A percentile compares a stretch with the other conserved stretches of the same genome.
Evolutionary conservation across 2,113 vertebrate species (phyloP).

Genomic region (Scytalopus superciliaris): DNA sequence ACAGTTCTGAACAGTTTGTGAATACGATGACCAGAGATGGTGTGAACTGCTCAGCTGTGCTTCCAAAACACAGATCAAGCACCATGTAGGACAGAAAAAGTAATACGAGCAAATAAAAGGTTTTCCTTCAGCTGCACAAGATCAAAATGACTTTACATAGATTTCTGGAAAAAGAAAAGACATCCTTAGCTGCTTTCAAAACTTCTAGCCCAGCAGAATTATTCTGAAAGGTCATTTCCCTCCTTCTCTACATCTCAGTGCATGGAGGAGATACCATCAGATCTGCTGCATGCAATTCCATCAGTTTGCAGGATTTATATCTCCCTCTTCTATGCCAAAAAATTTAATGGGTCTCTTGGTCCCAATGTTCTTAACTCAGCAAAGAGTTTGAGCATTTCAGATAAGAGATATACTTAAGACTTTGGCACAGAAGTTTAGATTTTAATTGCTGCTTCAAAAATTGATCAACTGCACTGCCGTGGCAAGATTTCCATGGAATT

Average conservation of each 20-base stretch:
- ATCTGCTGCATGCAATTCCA: neutral
- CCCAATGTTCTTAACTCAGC: slow-evolving; percentile 55
- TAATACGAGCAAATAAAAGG: neutral
- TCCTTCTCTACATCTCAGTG: neutral
- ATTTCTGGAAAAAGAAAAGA: neutral
- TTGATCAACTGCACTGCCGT: neutral
- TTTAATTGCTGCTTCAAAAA: slow-evolving; percentile 42
- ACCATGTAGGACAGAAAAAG: neutral
- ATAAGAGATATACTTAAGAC: slow-evolving; percentile 29
- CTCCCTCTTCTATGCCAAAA: neutral
- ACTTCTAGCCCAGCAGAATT: neutral
- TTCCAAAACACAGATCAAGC: neutral
- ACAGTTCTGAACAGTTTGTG: neutral
- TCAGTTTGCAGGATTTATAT: slow-evolving; percentile 14
- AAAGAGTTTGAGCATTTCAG: slow-evolving; percentile 12
- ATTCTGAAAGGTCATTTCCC: neutral
- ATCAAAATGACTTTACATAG: neutral
- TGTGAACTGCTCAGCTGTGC: neutral
- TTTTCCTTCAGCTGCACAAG: neutral
- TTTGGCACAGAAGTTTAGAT: slow-evolving; percentile 33
- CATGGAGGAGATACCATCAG: neutral
- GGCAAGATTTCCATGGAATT: neutral
- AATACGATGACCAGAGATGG: neutral
- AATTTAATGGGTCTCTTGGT: slow-evolving; percentile 48
- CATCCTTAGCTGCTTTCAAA: neutral